Base-by-base conservation (phyloP, 2,888 invertebrate genomes). In the Plusia festucae region DNA sequence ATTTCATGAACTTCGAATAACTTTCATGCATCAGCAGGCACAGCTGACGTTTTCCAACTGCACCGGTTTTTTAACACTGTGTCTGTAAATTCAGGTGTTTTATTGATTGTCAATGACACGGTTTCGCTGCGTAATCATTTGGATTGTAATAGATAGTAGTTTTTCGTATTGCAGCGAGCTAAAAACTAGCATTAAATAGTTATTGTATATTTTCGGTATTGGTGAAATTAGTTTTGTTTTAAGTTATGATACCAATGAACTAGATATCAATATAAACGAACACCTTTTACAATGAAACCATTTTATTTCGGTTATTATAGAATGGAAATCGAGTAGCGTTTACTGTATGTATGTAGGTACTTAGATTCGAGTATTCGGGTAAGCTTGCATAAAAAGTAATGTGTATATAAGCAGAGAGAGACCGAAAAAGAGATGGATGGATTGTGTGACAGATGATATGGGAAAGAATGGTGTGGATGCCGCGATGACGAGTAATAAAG, bases 1-100 rank as follows among this genome's bases (percentile, higher is more conserved):
- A 75, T 78, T 81, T 74, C 76, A 52, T 70, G 65, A 66, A 77
- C 68, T 65, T 56, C 2, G 73, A 68, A 76, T 76, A 73, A 76
- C 68, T 76, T 80, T 68, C 63, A 76, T 40, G 76, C 78, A 44
- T 68, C 68, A 40, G 7, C 52, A 59, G 20, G n/a, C 58, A 56
- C 8, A 40, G 16, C 13, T 51, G 6, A 20, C 11, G 72, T 71
- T 72, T 79, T 76, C 55, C 60, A 72, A 22, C 54, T 57, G 16
- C 5, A 15, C n/a, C 0, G 8, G 18, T 56, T 49, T 67, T 32
- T 60, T 46, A 13, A 53, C 62, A 60, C 61, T 34, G 69, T 60
- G 65, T 56, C 51, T 40, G 9, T 40, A 16, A 32, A 24, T 46
- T 0, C 18, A 11, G 24, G 59, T 15, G 5, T 16, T 46, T 51